These are phyloP conservation scores for Passerculus sandwichensis DNA, from an alignment of 2,797 vertebrate genomes.

Conservation along the genomic window DNA sequence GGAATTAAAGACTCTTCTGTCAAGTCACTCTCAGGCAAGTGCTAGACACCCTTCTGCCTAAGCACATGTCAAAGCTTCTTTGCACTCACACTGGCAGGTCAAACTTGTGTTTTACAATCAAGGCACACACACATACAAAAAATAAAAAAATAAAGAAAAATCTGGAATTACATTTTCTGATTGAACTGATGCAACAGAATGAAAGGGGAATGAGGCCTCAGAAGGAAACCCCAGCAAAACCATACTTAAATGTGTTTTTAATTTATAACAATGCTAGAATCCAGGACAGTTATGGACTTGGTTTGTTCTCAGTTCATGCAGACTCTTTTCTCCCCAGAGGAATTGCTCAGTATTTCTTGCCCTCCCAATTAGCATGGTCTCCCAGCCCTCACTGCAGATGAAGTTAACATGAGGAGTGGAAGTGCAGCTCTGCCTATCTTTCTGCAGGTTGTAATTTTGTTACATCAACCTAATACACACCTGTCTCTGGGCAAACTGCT, in stretches of 20 bases:
- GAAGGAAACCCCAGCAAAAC: background rate
- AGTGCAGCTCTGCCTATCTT: background rate
- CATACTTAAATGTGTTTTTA: background rate
- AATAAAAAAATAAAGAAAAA: background rate
- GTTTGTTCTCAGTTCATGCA: background rate
- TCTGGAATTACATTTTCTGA: background rate
- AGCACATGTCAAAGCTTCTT: background rate
- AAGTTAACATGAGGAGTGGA: background rate
- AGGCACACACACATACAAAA: background rate
- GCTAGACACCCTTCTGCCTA: background rate
- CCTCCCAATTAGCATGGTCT: background rate
- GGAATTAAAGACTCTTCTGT: background rate
- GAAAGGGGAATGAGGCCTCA: background rate
- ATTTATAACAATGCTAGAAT: background rate
- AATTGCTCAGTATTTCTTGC: background rate
- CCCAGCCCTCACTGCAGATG: background rate
- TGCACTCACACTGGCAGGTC: background rate
- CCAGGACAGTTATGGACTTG: background rate
- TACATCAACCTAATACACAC: constrained; percentile 40
- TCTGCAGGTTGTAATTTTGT: constrained; percentile 42
- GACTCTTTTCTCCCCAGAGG: background rate
- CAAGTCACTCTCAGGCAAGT: background rate
- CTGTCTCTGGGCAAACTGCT: constrained; percentile 26
- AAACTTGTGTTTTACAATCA: background rate
- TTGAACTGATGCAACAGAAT: background rate